Percentiles rank a stretch among this genome's conserved stretches.
Evolutionary conservation across 2,113 vertebrate genomes (phyloP).

Genomic region (Cryptomyrus ogoouensis): DNA sequence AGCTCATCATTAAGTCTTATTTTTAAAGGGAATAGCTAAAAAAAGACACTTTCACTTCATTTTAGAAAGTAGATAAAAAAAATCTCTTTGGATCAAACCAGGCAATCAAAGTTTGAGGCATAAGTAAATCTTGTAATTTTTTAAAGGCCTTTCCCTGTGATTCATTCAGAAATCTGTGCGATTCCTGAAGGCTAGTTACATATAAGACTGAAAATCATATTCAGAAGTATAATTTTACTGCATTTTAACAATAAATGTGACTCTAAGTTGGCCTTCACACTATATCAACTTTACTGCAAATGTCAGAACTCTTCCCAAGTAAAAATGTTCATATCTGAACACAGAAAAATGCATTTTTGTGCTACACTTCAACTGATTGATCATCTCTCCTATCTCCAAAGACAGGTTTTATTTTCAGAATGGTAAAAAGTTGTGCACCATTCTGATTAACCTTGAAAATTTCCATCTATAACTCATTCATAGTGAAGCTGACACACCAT

Average conservation of each 20-base stretch:
- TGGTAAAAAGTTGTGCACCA: not conserved
- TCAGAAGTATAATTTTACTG: not conserved
- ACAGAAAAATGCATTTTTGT: not conserved
- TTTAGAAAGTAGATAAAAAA: slow-evolving; percentile 3
- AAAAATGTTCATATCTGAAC: not conserved
- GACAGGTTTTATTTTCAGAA: not conserved
- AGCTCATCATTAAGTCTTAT: not conserved
- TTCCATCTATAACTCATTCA: not conserved
- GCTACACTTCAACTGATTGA: not conserved
- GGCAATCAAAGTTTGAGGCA: not conserved
- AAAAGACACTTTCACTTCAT: not conserved
- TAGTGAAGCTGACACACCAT: not conserved
- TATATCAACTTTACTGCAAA: not conserved
- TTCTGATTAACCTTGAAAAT: not conserved
- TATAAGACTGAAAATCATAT: not conserved
- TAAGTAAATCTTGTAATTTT: not conserved
- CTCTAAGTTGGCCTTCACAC: not conserved
- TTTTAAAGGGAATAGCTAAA: slow-evolving; percentile 18
- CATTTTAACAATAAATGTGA: not conserved
- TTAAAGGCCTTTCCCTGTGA: not conserved
- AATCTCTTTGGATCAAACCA: not conserved
- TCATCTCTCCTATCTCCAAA: not conserved
- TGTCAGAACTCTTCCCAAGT: not conserved
- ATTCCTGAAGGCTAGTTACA: not conserved
- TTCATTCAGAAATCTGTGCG: not conserved